Percentiles rank a stretch among this genome's conserved stretches.
Conservation (phyloP, 2,888 invertebrate genomes). For the Apotomis turbidana region DNA sequence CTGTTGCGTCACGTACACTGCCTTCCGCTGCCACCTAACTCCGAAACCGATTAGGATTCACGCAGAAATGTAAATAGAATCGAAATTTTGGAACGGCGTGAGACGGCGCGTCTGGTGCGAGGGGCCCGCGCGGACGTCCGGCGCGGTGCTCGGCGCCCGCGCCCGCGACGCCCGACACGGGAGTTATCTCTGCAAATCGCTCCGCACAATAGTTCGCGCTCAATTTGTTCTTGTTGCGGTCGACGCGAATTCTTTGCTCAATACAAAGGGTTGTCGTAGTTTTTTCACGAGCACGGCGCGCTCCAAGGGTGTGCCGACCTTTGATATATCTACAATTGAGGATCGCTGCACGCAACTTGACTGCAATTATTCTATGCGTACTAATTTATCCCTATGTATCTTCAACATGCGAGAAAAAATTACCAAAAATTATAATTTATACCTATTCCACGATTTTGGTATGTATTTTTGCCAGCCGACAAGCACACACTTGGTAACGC, state of each 20-base stretch:
- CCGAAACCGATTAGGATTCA: conserved; percentile 46
- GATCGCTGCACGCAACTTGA: conserved; percentile 54
- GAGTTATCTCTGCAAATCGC: conserved; percentile 81
- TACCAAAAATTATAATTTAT: conserved; percentile 38
- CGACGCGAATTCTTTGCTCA: conserved; percentile 78
- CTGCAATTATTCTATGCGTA: conserved; percentile 60
- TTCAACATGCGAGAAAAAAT: conserved; percentile 44
- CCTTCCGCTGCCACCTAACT: conserved; percentile 47
- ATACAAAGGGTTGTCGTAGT: conserved; percentile 74
- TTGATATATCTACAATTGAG: conserved; percentile 64
- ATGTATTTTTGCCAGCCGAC: not conserved
- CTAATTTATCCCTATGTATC: conserved; percentile 56
- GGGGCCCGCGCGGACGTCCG: conserved; percentile 58
- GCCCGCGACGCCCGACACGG: conserved; percentile 72
- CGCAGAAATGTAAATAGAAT: conserved; percentile 52
- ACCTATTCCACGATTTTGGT: not conserved
- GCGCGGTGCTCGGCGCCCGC: conserved; percentile 64
- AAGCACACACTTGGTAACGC: not conserved
- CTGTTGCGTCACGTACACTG: conserved; percentile 61
- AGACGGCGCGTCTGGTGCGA: conserved; percentile 46
- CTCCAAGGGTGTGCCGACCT: conserved; percentile 60
- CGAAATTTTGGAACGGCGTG: conserved; percentile 40
- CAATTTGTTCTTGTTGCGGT: conserved; percentile 83
- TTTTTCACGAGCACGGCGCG: conserved; percentile 68
- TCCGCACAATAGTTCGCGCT: conserved; percentile 80